These are phyloP conservation scores for Polydrusus cervinus DNA, from an alignment of 2,888 invertebrate genomes.

Conservation along the genomic window DNA sequence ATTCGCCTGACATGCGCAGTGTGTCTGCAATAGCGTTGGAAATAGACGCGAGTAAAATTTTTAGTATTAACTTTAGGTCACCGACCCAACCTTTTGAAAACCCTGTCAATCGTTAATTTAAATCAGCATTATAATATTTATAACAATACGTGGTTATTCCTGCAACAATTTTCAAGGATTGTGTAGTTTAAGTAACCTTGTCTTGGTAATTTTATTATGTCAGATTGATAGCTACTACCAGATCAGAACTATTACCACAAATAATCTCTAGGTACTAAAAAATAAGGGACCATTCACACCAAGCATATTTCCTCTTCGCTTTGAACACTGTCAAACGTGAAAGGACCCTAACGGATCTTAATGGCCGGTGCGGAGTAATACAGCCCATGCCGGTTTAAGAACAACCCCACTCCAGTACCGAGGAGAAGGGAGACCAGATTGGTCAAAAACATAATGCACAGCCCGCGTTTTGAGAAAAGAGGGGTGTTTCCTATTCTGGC, in stretches of 20 bases:
- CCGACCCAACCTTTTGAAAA: too few relatives aligned
- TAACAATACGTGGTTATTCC: too few relatives aligned
- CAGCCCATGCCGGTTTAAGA: conserved; percentile 77
- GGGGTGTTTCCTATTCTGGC: conserved; percentile 85
- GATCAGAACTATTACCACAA: conserved; percentile 9
- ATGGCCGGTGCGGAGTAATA: conserved; percentile 66
- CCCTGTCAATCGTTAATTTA: too few relatives aligned
- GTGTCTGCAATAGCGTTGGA: too few relatives aligned
- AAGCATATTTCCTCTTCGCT: conserved; percentile 28
- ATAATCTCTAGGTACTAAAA: background rate
- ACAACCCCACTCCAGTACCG: conserved; percentile 92
- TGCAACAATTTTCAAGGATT: too few relatives aligned
- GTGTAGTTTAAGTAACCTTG: too few relatives aligned
- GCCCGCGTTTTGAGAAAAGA: conserved; percentile 90
- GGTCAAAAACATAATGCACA: conserved; percentile 91
- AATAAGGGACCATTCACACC: conserved; percentile 2
- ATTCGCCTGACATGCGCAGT: too few relatives aligned
- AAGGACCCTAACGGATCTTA: conserved; percentile 66
- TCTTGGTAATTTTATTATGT: too few relatives aligned
- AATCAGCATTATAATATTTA: too few relatives aligned
- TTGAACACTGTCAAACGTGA: conserved; percentile 32
- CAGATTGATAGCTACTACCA: background rate
- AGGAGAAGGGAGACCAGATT: conserved; percentile 92
- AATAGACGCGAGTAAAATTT: too few relatives aligned
- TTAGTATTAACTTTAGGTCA: too few relatives aligned